Evolutionary conservation across 2,113 vertebrate genomes (phyloP).

Genomic region (Boulengerochromis microlepis): DNA sequence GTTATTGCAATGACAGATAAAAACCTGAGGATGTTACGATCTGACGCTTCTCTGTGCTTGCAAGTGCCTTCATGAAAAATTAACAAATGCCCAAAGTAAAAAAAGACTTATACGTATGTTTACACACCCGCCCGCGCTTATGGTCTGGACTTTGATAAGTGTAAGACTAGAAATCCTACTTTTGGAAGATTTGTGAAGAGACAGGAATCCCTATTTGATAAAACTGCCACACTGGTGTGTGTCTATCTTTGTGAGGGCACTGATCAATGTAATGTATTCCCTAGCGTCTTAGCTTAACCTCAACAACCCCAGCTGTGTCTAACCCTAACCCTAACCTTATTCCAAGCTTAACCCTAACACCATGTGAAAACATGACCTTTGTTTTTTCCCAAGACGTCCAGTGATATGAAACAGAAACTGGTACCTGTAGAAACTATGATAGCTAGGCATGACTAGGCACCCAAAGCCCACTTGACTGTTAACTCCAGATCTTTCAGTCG

Average conservation of each 20-base stretch:
- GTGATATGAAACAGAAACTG: neutral
- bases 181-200: neutral
- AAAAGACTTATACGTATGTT: neutral
- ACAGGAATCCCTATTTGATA: neutral
- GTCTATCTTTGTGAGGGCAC: neutral
- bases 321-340: neutral
- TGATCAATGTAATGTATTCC: neutral
- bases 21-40: neutral
- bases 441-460: neutral
- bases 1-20: neutral
- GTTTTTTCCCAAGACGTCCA: accelerated
- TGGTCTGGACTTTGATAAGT: neutral
- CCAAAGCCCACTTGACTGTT: neutral
- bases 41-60: neutral
- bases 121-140: accelerated
- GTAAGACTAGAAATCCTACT: neutral
- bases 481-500: neutral
- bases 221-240: neutral
- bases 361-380: neutral
- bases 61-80: neutral
- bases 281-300: accelerated
- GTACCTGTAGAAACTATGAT: neutral
- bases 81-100: neutral
- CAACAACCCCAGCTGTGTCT: neutral
- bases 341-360: neutral